phyloP scores from a whole-genome alignment of 2,888 invertebrate genomes.

The Hoplodrina ambigua region DNA sequence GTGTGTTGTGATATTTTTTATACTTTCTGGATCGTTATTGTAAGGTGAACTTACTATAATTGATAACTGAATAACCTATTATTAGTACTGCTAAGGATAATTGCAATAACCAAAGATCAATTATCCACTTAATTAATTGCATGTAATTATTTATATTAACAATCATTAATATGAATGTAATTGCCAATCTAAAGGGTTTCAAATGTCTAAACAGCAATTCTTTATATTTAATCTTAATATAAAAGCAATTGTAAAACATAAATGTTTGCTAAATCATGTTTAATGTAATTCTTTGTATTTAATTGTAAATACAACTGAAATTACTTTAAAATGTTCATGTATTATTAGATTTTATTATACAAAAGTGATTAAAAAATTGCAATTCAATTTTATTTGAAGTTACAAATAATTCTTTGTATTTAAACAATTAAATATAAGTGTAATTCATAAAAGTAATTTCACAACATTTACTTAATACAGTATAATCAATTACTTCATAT shows the following conservation, averaged over 20 bases:
- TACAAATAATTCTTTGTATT: slow-evolving; percentile 45
- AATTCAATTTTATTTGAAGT: slow-evolving; percentile 18
- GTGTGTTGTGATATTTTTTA: slow-evolving; percentile 79
- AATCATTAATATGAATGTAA: slow-evolving; percentile 49
- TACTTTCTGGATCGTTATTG: slow-evolving; percentile 51
- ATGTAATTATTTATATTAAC: slow-evolving; percentile 56
- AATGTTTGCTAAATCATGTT: slow-evolving; percentile 4
- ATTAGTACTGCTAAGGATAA: slow-evolving; percentile 10
- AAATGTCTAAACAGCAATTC: slow-evolving; percentile 19
- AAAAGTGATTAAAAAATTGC: slow-evolving; percentile 12
- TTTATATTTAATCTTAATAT: slow-evolving; percentile 49
- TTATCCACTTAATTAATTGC: slow-evolving; percentile 13
- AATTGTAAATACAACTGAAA: slow-evolving; percentile 43
- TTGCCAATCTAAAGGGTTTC: slow-evolving; percentile 27
- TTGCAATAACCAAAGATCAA: slow-evolving; percentile 24
- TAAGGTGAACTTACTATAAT: slow-evolving; percentile 50
- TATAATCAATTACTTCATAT: slow-evolving; percentile 45
- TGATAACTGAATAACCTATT: slow-evolving; percentile 26
- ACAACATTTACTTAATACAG: slow-evolving; percentile 3
- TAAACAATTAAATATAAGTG: slow-evolving; percentile 42
- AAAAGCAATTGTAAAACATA: slow-evolving; percentile 18
- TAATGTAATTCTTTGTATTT: slow-evolving; percentile 53
- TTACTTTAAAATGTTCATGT: slow-evolving; percentile 10
- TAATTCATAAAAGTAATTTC: slow-evolving; percentile 25
- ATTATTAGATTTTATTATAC: slow-evolving; percentile 35